Evolutionary conservation across 2,113 vertebrate genomes (phyloP).

Genomic region (Junco hyemalis): DNA sequence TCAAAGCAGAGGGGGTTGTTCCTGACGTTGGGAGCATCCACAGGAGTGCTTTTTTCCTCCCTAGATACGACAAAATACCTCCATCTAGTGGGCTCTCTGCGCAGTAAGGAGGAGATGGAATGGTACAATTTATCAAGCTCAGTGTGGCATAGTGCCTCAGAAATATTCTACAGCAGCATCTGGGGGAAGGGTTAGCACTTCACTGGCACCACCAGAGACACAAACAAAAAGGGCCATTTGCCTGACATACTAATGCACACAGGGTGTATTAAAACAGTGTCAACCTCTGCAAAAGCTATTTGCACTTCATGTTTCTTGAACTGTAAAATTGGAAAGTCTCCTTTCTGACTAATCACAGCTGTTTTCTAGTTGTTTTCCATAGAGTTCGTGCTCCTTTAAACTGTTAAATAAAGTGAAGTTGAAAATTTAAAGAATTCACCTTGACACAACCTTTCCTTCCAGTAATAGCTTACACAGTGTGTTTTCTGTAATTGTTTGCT

Average conservation of each 20-base stretch:
- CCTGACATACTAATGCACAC: background rate
- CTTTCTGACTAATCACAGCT: background rate
- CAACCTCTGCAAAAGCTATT: background rate
- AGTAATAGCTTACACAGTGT: background rate
- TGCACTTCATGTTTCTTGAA: background rate
- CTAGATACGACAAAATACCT: constrained; percentile 41
- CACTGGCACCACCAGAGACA: background rate
- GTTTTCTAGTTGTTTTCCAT: background rate
- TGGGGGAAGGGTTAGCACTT: background rate
- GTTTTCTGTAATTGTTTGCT: background rate
- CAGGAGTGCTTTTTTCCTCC: background rate
- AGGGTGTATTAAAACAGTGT: background rate
- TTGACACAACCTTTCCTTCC: background rate
- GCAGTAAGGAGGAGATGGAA: background rate
- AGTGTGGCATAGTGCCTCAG: background rate
- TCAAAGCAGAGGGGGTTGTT: background rate
- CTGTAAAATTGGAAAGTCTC: background rate
- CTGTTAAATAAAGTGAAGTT: background rate
- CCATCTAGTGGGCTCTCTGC: constrained; percentile 64
- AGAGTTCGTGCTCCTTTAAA: background rate
- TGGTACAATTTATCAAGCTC: background rate
- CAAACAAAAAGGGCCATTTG: background rate
- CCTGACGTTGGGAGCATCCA: background rate
- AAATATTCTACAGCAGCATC: background rate
- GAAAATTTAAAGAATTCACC: background rate